Percentiles rank a stretch among this genome's conserved stretches.
These are phyloP conservation scores for Elmis aenea DNA, from an alignment of 2,888 invertebrate genomes.

Conservation along the genomic window DNA sequence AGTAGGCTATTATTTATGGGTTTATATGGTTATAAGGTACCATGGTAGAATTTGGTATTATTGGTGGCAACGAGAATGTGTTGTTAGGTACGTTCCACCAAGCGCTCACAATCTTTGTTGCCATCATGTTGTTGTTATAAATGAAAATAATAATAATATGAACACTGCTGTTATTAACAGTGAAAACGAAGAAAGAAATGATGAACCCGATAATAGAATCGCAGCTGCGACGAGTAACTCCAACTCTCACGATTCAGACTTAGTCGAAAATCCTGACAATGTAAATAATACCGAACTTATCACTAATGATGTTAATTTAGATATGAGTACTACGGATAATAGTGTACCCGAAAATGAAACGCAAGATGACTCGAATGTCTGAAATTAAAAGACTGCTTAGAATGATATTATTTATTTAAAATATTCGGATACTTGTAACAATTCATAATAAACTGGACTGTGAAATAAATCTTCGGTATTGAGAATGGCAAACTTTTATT, in stretches of 20 bases:
- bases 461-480: too few relatives aligned
- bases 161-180: too few relatives aligned
- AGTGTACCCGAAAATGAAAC: not conserved
- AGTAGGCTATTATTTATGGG: conserved; percentile 51
- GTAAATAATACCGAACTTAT: conserved; percentile 7
- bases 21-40: conserved; percentile 48
- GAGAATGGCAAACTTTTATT: too few relatives aligned
- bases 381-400: too few relatives aligned
- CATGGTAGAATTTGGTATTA: conserved; percentile 51
- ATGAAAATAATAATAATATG: not conserved
- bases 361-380: not conserved
- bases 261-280: not conserved
- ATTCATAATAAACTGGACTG: too few relatives aligned
- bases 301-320: too few relatives aligned
- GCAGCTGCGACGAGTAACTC: not conserved
- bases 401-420: too few relatives aligned
- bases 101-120: conserved; percentile 15
- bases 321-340: not conserved
- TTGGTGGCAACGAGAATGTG: conserved; percentile 53
- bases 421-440: too few relatives aligned
- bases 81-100: conserved; percentile 45
- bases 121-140: conserved; percentile 2
- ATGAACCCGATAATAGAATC: not conserved
- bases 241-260: not conserved
- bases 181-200: not conserved